Conservation (phyloP, 2,113 vertebrate species). For the Pygathrix nemaeus region DNA sequence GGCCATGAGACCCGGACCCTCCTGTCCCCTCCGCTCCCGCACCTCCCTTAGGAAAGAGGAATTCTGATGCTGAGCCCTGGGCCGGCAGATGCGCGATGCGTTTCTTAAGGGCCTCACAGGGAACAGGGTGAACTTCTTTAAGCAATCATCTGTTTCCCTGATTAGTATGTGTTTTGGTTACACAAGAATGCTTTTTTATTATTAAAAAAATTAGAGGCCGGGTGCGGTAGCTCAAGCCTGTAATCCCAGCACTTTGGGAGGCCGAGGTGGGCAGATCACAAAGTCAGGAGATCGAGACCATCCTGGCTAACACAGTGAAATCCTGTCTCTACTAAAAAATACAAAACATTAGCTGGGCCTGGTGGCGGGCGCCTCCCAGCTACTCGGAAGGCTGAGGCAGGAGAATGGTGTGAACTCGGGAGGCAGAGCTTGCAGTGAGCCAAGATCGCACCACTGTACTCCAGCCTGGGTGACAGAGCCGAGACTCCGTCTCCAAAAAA, state of each 20-base stretch:
- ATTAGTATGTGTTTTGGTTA: background rate
- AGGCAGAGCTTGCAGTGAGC: background rate
- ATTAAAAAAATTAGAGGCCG: background rate
- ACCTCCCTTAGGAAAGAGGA: background rate
- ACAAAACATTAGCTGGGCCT: no score
- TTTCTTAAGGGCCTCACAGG: background rate
- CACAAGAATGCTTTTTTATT: background rate
- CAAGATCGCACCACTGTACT: background rate
- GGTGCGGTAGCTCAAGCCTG: no score
- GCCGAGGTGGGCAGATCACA: no score
- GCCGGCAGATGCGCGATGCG: background rate
- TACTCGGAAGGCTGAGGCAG: background rate
- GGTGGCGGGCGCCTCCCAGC: no score
- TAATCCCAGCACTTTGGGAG: no score
- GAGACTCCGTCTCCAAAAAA: background rate
- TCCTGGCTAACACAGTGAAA: no score
- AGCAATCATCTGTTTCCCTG: background rate
- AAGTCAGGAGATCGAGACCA: no score
- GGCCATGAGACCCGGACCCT: accelerated
- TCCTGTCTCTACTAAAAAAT: background rate
- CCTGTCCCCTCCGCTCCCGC: background rate
- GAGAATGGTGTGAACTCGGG: background rate
- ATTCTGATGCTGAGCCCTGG: background rate
- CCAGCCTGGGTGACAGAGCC: background rate
- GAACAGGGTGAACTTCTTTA: conserved; percentile 1